These are phyloP conservation scores for Gephyroberyx darwinii DNA, from an alignment of 2,797 vertebrate species.

Conservation along the genomic window DNA sequence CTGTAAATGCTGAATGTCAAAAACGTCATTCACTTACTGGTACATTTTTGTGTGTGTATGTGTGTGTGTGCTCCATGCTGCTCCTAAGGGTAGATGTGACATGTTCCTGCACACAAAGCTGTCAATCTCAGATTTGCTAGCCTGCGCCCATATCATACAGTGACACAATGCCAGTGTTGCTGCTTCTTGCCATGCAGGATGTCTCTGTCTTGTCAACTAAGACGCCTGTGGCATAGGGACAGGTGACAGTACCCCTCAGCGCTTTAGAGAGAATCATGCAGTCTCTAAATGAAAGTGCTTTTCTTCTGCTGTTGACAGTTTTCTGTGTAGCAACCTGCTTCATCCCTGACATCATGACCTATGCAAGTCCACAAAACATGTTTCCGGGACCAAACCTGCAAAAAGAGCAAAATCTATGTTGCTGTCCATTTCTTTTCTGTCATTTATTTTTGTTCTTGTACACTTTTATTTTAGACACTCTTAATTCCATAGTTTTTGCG, in stretches of 20 bases:
- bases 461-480: background rate
- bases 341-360: conserved; percentile 36
- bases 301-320: conserved; percentile 1
- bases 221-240: background rate
- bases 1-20: too few relatives aligned
- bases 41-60: background rate
- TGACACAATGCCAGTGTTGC: background rate
- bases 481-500: background rate
- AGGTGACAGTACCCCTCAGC: background rate
- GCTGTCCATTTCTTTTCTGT: background rate
- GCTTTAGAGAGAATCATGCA: background rate
- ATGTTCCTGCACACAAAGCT: too few relatives aligned
- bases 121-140: too few relatives aligned
- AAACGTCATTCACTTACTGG: too few relatives aligned
- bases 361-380: conserved; percentile 27
- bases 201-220: background rate
- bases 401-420: conserved; percentile 28
- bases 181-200: background rate
- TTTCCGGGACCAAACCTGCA: conserved; percentile 3
- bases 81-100: too few relatives aligned
- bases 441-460: background rate
- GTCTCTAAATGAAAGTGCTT: background rate
- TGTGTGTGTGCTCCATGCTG: too few relatives aligned
- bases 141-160: background rate
- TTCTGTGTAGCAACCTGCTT: background rate